Conservation (phyloP, 37 sponge, comb jelly and placozoan species). For the Halisarca cf. caerulea region DNA sequence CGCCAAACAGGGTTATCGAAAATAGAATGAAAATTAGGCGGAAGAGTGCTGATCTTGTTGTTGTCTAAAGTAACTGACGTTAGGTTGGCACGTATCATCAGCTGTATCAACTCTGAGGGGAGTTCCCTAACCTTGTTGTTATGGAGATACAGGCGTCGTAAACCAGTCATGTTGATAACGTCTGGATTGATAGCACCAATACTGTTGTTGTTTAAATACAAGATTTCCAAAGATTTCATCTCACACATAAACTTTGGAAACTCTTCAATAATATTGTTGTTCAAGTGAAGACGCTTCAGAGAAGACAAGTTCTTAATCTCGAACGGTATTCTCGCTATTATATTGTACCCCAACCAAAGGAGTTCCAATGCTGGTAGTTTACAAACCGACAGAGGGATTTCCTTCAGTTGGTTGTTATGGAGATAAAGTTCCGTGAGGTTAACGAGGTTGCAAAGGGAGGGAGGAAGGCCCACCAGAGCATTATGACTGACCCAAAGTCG, state of each 20-base stretch:
- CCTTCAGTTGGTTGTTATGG: slow-evolving; percentile 57
- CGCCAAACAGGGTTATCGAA: background rate
- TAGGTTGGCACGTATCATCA: slow-evolving; percentile 7
- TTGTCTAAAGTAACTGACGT: slow-evolving; percentile 44
- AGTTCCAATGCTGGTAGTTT: slow-evolving; percentile 44
- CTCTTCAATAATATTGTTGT: slow-evolving; percentile 46
- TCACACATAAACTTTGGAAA: slow-evolving; percentile 55
- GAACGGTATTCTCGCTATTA: slow-evolving; percentile 49
- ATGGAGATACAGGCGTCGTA: slow-evolving; percentile 62
- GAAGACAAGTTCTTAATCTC: slow-evolving; percentile 38
- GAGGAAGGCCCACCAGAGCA: slow-evolving; percentile 48
- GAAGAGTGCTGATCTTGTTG: slow-evolving; percentile 51
- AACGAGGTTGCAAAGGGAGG: slow-evolving; percentile 29
- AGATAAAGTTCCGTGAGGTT: slow-evolving; percentile 65
- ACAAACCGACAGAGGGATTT: slow-evolving; percentile 43
- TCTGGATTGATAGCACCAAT: slow-evolving; percentile 25
- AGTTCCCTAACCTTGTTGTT: slow-evolving; percentile 57
- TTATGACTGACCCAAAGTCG: slow-evolving; percentile 78
- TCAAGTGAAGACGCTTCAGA: slow-evolving; percentile 64
- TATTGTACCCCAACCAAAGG: slow-evolving; percentile 67
- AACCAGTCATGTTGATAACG: slow-evolving; percentile 25
- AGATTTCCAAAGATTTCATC: slow-evolving; percentile 40
- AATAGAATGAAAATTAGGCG: slow-evolving; percentile 20
- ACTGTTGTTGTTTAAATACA: slow-evolving; percentile 69
- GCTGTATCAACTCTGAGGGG: slow-evolving; percentile 37